These are phyloP conservation scores for Xanthorhoe spadicearia DNA, from an alignment of 2,888 invertebrate species.

Conservation along the genomic window DNA sequence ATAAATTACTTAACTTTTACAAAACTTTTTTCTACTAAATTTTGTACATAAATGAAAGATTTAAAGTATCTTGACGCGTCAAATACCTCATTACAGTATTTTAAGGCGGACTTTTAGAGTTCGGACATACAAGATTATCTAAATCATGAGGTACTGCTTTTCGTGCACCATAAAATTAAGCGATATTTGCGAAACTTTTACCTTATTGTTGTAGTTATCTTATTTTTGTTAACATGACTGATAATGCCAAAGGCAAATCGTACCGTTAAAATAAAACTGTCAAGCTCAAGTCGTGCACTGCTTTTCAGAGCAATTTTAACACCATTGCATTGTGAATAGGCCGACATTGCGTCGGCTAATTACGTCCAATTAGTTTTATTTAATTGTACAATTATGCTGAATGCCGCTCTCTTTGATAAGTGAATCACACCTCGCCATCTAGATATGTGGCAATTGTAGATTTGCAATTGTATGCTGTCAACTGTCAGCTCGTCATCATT, in stretches of 20 bases:
- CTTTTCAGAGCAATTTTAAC: slow-evolving; percentile 28
- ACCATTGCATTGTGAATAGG: slow-evolving; percentile 38
- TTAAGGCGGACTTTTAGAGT: too few species aligned
- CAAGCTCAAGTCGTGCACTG: background rate
- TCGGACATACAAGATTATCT: too few species aligned
- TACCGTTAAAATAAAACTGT: background rate
- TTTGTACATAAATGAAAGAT: too few species aligned
- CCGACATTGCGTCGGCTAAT: slow-evolving; percentile 49
- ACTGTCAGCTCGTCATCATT: slow-evolving; percentile 34
- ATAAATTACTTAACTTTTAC: too few species aligned
- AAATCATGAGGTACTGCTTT: too few species aligned
- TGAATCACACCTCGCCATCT: slow-evolving; percentile 57
- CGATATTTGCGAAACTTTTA: too few species aligned
- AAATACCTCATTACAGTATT: too few species aligned
- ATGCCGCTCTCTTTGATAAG: slow-evolving; percentile 54
- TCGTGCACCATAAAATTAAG: too few species aligned
- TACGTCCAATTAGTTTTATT: slow-evolving; percentile 62
- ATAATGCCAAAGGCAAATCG: background rate
- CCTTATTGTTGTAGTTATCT: too few species aligned
- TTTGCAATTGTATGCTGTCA: slow-evolving; percentile 36
- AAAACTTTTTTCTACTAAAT: too few species aligned
- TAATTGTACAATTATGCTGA: slow-evolving; percentile 63
- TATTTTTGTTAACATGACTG: background rate
- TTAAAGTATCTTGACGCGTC: too few species aligned
- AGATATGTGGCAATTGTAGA: slow-evolving; percentile 48